Percentiles rank a stretch among this genome's conserved stretches.
phyloP scores from a whole-genome alignment of 2,888 invertebrate genomes.

The Acanthacorydalis orientalis region DNA sequence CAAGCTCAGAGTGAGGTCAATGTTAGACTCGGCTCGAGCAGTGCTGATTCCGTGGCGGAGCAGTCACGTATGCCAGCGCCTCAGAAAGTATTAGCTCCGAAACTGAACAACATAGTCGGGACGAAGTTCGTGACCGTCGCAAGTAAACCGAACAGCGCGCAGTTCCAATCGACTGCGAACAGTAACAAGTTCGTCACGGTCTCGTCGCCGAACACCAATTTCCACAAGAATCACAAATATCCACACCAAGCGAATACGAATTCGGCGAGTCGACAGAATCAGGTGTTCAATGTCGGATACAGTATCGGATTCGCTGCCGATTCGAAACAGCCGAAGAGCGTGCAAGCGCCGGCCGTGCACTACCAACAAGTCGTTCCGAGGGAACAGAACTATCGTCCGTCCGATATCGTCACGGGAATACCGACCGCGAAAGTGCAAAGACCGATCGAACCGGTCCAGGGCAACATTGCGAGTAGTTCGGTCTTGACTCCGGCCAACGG shows the following conservation, averaged over 20 bases:
- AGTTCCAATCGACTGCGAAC: not conserved
- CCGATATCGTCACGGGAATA: constrained; percentile 16
- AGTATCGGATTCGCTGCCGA: constrained; percentile 17
- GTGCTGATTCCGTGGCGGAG: not conserved
- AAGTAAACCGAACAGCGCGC: not conserved
- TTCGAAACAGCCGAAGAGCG: not conserved
- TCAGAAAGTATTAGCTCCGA: not conserved
- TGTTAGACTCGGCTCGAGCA: constrained; percentile 11
- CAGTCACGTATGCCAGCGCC: not conserved
- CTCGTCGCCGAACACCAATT: constrained; percentile 1
- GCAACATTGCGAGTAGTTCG: too few relatives aligned
- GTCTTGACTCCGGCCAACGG: too few relatives aligned
- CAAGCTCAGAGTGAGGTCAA: constrained; percentile 15
- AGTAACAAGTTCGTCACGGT: not conserved
- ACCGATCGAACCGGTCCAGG: constrained; percentile 8
- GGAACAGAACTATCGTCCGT: constrained; percentile 5
- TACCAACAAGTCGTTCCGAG: not conserved
- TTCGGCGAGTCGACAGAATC: constrained; percentile 1
- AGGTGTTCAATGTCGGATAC: constrained; percentile 20
- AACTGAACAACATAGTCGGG: not conserved
- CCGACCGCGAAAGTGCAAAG: constrained; percentile 15
- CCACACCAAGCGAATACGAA: constrained; percentile 1
- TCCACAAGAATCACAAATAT: not conserved
- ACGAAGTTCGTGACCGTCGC: not conserved
- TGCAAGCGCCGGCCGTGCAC: constrained; percentile 7